Evolutionary conservation across 2,797 vertebrate species (phyloP).

Genomic region (Gymnoscopelus braueri): DNA sequence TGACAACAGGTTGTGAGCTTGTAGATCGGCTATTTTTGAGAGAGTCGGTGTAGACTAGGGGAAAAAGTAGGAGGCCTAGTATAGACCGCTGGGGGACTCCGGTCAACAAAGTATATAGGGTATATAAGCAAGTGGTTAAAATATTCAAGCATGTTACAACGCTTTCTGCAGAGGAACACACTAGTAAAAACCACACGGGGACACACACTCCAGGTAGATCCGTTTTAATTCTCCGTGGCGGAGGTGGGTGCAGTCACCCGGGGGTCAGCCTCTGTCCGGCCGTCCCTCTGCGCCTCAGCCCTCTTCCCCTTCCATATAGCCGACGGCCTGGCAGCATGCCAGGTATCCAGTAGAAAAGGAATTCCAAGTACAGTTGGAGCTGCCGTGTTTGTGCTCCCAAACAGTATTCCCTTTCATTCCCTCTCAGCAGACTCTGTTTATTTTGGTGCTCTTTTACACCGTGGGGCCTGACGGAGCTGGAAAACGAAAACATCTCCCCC

Average conservation of each 20-base stretch:
- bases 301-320: conserved; percentile 1
- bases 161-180: conserved; percentile 8
- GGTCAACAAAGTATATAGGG: too few relatives aligned
- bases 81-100: too few relatives aligned
- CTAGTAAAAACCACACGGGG: conserved; percentile 10
- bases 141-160: neutral
- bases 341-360: conserved; percentile 75
- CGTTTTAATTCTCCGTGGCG: conserved; percentile 34
- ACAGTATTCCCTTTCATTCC: conserved; percentile 87
- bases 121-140: neutral
- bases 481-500: conserved; percentile 78
- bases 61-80: too few relatives aligned
- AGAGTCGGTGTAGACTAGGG: too few relatives aligned
- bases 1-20: too few relatives aligned
- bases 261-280: conserved; percentile 36
- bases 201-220: conserved; percentile 17
- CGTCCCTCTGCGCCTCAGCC: conserved; percentile 24
- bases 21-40: too few relatives aligned
- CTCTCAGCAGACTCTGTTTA: conserved; percentile 78
- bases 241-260: conserved; percentile 30
- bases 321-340: conserved; percentile 53
- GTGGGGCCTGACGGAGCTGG: conserved; percentile 75
- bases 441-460: conserved; percentile 84
- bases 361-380: conserved; percentile 74
- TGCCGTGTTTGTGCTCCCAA: conserved; percentile 80